phyloP scores from a whole-genome alignment of 1,140 invertebrate genomes.

The Centruroides sculpturatus region DNA sequence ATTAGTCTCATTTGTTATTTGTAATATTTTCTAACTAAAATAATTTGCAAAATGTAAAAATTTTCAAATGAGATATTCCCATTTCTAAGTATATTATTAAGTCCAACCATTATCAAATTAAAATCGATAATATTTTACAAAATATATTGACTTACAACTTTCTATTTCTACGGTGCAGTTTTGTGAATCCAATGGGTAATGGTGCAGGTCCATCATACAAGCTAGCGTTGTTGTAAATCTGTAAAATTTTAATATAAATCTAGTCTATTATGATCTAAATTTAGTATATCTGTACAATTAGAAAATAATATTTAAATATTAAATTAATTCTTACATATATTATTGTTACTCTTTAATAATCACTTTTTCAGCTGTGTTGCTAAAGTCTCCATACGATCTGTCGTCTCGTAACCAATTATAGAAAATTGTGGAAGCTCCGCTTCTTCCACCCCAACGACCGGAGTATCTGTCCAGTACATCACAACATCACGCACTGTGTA shows the following conservation, averaged over 20 bases:
- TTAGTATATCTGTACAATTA: too few species aligned
- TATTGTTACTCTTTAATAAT: too few species aligned
- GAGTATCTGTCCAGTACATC: constrained; percentile 85
- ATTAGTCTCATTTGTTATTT: background rate
- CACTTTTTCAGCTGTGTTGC: constrained; percentile 39
- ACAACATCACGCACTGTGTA: constrained; percentile 92
- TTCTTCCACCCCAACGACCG: constrained; percentile 81
- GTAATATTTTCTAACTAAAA: background rate
- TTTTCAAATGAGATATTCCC: constrained; percentile 17
- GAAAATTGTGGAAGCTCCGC: constrained; percentile 91
- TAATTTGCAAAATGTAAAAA: background rate
- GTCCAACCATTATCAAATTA: too few species aligned
- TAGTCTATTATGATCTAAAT: background rate
- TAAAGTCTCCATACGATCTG: constrained; percentile 61
- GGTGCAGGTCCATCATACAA: constrained; percentile 99
- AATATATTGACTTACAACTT: constrained; percentile 72
- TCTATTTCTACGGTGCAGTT: constrained; percentile 99
- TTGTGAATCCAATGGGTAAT: constrained; percentile 93
- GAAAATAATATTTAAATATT: too few species aligned
- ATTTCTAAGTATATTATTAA: too few species aligned
- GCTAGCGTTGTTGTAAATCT: constrained; percentile 89
- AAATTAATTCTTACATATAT: too few species aligned
- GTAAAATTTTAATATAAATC: constrained; percentile 1
- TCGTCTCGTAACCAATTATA: constrained; percentile 84
- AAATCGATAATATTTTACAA: background rate